Evolutionary conservation across 2,113 vertebrate genomes (phyloP).

Genomic region (Entelurus aequoreus): DNA sequence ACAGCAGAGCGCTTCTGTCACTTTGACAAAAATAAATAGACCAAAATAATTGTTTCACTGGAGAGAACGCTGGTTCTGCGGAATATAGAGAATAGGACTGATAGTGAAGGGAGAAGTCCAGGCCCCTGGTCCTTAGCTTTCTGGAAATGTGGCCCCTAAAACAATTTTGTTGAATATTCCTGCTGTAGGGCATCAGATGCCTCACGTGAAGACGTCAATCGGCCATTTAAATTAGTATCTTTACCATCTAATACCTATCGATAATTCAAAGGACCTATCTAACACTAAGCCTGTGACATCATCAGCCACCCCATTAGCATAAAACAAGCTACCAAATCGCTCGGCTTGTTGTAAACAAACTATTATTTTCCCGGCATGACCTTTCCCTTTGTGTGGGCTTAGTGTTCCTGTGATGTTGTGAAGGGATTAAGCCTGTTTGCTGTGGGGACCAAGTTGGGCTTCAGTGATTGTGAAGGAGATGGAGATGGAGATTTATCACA

Average conservation of each 20-base stretch:
- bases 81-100: no score
- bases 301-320: neutral
- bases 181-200: no score
- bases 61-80: no score
- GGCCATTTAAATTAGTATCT: neutral
- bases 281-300: neutral
- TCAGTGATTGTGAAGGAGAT: neutral
- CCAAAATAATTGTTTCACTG: no score
- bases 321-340: neutral
- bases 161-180: no score
- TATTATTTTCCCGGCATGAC: conserved; percentile 2
- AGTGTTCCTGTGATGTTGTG: neutral
- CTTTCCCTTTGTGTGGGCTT: neutral
- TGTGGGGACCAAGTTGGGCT: neutral
- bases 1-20: no score
- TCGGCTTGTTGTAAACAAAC: neutral
- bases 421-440: neutral
- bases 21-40: no score
- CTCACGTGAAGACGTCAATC: neutral
- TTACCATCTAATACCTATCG: neutral
- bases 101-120: no score
- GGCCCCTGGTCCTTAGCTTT: no score
- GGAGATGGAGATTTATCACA: neutral
- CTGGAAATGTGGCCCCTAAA: no score
- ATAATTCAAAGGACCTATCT: neutral